These are phyloP conservation scores for Heterohyrax brucei DNA, from an alignment of 2,797 vertebrate species.

Conservation along the genomic window DNA sequence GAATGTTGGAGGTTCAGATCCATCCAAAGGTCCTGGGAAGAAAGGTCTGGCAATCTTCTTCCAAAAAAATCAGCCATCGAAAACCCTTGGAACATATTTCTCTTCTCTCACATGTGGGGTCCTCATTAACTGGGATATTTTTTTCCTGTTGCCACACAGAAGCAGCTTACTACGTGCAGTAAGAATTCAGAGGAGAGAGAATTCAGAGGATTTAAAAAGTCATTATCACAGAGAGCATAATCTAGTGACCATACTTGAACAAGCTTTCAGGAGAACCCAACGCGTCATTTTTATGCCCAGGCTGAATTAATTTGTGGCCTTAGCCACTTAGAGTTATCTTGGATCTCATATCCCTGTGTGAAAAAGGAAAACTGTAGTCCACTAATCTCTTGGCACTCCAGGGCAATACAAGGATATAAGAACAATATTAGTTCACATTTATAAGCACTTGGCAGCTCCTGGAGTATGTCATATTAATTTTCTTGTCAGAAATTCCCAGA, in stretches of 20 bases:
- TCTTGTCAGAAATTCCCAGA: neutral
- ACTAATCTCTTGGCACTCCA: neutral
- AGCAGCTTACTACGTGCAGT: neutral
- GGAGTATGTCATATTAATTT: neutral
- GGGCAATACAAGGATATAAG: neutral
- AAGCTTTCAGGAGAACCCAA: neutral
- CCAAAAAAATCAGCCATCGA: too few species aligned
- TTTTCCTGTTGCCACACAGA: neutral
- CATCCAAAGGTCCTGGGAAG: too few species aligned
- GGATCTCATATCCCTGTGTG: neutral
- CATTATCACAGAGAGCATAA: neutral
- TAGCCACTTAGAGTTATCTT: neutral
- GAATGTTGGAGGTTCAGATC: too few species aligned
- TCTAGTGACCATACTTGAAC: neutral
- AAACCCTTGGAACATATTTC: too few species aligned
- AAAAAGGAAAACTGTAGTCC: neutral
- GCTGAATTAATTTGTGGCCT: neutral
- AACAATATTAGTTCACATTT: neutral
- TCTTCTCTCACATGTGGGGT: too few species aligned
- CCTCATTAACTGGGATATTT: too few species aligned
- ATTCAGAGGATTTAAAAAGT: conserved; percentile 1
- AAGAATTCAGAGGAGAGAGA: neutral
- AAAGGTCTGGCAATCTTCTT: too few species aligned
- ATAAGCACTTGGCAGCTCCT: neutral
- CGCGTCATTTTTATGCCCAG: neutral